Percentiles rank a stretch among this genome's conserved stretches.
phyloP scores from a whole-genome alignment of 2,888 invertebrate genomes.

The Aplocera efformata region DNA sequence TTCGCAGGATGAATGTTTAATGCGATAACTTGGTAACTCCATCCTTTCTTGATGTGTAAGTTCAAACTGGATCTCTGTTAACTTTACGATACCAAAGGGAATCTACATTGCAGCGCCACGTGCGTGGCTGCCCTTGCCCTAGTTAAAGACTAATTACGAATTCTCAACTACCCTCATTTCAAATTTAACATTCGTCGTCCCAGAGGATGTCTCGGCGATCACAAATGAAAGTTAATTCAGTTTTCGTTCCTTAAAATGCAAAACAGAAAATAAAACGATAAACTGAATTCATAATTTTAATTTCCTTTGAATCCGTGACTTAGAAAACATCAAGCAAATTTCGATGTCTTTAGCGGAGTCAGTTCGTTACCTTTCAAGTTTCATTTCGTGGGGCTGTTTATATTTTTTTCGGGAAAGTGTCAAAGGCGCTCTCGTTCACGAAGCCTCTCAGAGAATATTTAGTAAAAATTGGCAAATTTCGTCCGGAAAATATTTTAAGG shows the following conservation, averaged over 20 bases:
- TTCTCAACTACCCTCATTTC: slow-evolving; percentile 12
- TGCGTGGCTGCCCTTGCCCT: slow-evolving; percentile 2
- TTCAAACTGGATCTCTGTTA: slow-evolving; percentile 3
- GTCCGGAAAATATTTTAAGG: slow-evolving; percentile 1
- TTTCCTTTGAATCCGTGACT: slow-evolving; percentile 19
- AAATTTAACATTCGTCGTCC: slow-evolving; percentile 5
- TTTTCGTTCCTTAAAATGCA: neutral
- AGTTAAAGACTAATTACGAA: slow-evolving; percentile 7
- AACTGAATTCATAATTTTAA: slow-evolving; percentile 20
- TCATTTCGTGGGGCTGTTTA: slow-evolving; percentile 11
- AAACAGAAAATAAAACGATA: slow-evolving; percentile 6
- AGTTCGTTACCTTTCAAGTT: slow-evolving; percentile 26
- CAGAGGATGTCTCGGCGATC: neutral
- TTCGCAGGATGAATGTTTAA: slow-evolving; percentile 34
- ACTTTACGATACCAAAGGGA: too few relatives aligned
- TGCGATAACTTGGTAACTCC: slow-evolving; percentile 33
- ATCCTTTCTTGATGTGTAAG: slow-evolving; percentile 17
- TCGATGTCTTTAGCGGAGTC: slow-evolving; percentile 26
- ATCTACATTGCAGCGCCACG: neutral
- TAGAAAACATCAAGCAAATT: slow-evolving; percentile 24
- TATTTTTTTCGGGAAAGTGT: slow-evolving; percentile 15
- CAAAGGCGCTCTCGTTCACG: slow-evolving; percentile 12
- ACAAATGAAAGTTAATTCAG: neutral
- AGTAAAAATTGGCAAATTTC: slow-evolving; percentile 5
- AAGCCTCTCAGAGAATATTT: slow-evolving; percentile 7